Evolutionary conservation across 2,888 invertebrate genomes (phyloP).

Genomic region (Erynnis tages): DNA sequence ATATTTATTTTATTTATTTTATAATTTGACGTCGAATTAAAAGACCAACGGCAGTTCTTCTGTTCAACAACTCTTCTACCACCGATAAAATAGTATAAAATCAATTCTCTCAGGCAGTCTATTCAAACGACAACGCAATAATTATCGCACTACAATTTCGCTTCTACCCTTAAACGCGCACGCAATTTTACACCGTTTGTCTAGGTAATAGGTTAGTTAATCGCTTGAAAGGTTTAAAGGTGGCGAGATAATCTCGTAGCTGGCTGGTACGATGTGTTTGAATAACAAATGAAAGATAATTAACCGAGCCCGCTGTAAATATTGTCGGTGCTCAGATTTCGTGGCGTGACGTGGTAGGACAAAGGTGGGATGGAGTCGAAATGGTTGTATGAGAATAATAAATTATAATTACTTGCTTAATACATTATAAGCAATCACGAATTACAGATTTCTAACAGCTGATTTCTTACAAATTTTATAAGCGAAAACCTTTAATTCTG

Average conservation of each 20-base stretch:
- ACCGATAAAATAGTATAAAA: too few species aligned
- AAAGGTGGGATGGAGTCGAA: slow-evolving; percentile 31
- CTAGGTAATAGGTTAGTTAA: not conserved
- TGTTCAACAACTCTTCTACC: too few species aligned
- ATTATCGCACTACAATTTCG: not conserved
- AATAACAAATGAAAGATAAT: slow-evolving; percentile 47
- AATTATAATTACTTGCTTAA: too few species aligned
- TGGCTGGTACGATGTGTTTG: slow-evolving; percentile 32
- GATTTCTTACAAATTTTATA: too few species aligned
- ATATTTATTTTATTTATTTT: too few species aligned
- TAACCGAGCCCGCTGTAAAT: slow-evolving; percentile 43
- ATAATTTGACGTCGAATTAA: too few species aligned
- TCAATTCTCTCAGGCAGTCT: too few species aligned
- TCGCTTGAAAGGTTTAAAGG: not conserved
- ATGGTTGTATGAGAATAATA: not conserved
- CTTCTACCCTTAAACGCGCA: not conserved
- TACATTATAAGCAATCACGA: too few species aligned
- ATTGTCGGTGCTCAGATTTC: slow-evolving; percentile 41
- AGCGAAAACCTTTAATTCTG: too few species aligned
- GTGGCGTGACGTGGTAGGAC: slow-evolving; percentile 36
- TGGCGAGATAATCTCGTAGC: slow-evolving; percentile 18
- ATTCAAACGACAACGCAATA: not conserved
- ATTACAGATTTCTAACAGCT: too few species aligned
- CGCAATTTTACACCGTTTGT: not conserved
- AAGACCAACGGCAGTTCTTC: too few species aligned